Evolutionary conservation across 2,888 invertebrate species (phyloP), one percentile per base, ranked within the genome.

Genomic region (Tinea trinotella): DNA sequence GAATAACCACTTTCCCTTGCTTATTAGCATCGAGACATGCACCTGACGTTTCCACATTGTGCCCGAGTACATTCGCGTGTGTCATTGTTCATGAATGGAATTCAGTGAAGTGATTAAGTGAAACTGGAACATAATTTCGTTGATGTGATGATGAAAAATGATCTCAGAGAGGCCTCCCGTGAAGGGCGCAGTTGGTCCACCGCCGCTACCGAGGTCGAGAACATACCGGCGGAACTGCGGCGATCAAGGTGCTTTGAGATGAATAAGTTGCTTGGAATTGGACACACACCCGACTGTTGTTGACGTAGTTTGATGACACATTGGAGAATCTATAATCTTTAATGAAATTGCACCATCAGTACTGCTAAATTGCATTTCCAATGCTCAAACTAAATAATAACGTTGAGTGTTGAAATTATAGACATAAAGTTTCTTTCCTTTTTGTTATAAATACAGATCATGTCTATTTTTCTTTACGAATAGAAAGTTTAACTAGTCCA

Each of bases 141-240:
- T 49, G 53, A 65, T 71, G 73, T 57, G 57, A 75, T 75, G 76
- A 73, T 77, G 79, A 72, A 82, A 76, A 74, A 85, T 85, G 85
- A 71, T 82, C 65, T 74, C 77, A 64, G 81, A 86, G 65, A 83
- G 80, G 68, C 74, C 73, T 63, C 72, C 71, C 65, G 70, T 72
- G 71, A 76, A 74, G 61, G 71, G 87, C 71, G 70, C 84, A 69
- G 65, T 75, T 70, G 65, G 79, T 40, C 73, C n/a, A n/a, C 71
- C 71, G 55, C 72, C 85, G 52, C 71, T 73, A 59, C 76, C 79
- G 62, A 78, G 82, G 71, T 83, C 83, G 58, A 74, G 84, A 67
- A 87, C 84, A 63, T 83, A 87, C 55, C 80, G 89, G 62, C 76
- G 87, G 66, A 87, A 88, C 67, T 86, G 88, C 62, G 90, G 88